Conservation (phyloP, 2,797 vertebrate genomes). For the Artibeus jamaicensis region DNA sequence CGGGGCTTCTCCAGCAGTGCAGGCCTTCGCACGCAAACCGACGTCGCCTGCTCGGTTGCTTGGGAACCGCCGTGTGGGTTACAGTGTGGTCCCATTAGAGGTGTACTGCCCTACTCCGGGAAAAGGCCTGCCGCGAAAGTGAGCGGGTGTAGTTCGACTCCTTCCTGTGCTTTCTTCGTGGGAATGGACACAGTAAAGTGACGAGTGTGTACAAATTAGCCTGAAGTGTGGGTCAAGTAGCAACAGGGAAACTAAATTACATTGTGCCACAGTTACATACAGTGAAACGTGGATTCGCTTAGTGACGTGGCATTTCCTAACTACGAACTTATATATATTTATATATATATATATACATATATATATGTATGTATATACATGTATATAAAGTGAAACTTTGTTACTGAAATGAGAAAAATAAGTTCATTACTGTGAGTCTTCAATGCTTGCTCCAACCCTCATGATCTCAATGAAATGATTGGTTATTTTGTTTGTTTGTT, state of each 20-base stretch:
- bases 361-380: too few species aligned
- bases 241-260: not conserved
- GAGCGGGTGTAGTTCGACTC: too few species aligned
- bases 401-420: not conserved
- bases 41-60: not conserved
- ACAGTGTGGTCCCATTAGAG: not conserved
- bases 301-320: not conserved
- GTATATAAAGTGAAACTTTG: not conserved
- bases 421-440: not conserved
- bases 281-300: not conserved
- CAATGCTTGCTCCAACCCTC: not conserved
- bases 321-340: not conserved
- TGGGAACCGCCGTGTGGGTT: not conserved
- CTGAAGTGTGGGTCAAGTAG: not conserved
- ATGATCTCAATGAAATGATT: not conserved
- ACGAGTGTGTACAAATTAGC: not conserved
- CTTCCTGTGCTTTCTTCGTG: not conserved
- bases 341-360: too few species aligned
- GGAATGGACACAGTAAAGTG: too few species aligned
- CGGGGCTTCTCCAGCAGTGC: not conserved
- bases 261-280: not conserved
- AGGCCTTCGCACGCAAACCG: not conserved
- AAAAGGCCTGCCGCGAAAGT: not conserved
- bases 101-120: not conserved
- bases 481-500: not conserved